Percentiles rank a stretch among this genome's conserved stretches.
Conservation (phyloP, 2,888 invertebrate genomes). For the Pseudococcus jackbeardsleyi region DNA sequence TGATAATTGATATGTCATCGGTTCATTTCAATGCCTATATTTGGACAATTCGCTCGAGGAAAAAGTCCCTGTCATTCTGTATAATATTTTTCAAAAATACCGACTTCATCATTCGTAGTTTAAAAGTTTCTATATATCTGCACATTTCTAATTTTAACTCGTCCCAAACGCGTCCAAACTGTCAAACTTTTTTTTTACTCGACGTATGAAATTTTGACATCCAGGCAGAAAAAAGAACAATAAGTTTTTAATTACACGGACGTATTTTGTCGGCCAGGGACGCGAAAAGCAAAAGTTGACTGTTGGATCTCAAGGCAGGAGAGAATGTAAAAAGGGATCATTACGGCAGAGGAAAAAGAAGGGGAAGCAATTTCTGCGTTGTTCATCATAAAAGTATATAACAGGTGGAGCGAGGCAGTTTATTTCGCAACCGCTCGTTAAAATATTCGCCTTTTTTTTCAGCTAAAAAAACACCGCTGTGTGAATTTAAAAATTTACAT, state of each 20-base stretch:
- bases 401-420: neutral
- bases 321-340: neutral
- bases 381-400: slow-evolving; percentile 28
- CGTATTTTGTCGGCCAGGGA: neutral
- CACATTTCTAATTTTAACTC: neutral
- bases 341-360: neutral
- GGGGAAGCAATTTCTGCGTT: slow-evolving; percentile 27
- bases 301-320: neutral
- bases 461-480: slow-evolving; percentile 25
- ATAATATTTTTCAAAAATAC: neutral
- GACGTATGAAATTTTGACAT: neutral
- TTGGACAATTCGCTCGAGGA: neutral
- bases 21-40: neutral
- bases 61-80: neutral
- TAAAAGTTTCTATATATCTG: neutral
- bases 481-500: slow-evolving; percentile 53
- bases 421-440: slow-evolving; percentile 55
- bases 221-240: neutral
- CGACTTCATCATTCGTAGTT: neutral
- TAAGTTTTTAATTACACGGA: slow-evolving; percentile 26
- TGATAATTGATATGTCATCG: neutral
- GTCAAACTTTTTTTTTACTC: neutral
- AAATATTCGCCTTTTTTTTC: slow-evolving; percentile 34
- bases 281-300: neutral
- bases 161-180: neutral